Base-by-base conservation (phyloP, 92 coral and sea anemone genomes). In the Epizoanthus scotinus region DNA sequence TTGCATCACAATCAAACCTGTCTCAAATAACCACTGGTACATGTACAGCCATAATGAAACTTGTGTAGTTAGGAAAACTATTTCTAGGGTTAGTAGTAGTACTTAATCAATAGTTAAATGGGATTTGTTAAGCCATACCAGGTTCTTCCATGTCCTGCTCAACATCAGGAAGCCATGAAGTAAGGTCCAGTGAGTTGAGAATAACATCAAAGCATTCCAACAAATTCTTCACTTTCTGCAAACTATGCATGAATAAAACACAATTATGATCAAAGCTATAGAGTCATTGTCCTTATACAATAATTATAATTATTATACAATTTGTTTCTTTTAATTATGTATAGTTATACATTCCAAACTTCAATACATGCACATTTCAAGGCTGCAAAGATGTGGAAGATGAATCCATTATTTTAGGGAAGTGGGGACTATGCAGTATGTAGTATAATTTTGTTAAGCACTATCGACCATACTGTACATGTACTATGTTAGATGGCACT, bases 171-270 rank as follows among this genome's bases (percentile, higher is more conserved):
- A 82, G 81, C 81, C 81, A 75, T 19, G 60, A 55, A 5, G 67
- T 59, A 15, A 75, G 81, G 77, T 95, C 98, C 78, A 95, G 67
- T 8, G 86, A 70, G 53, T 84, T 85, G 52, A 95, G 82, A 20
- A 95, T 61, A 70, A 58, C 84, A 50, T 93, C 95, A 71, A 95
- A 78, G 26, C 94, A 79, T 52, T 81, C 77, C 68, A 91, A 80
- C 72, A 95, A 75, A 84, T 89, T 78, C 36, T 85, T 84, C 25
- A 93, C 89, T 82, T 87, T 87, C 57, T 88, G 94, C 53, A 95
- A 81, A 81, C 98, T 95, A 50, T 0, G 52, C 44, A 70, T 28
- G 81, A 28, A 60, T 13, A 25, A 84, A 65, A 61, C 52, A 67
- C 65, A 60, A n/a, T n/a, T n/a, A n/a, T 18, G 25, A 18, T 29